Evolutionary conservation across 1,140 invertebrate genomes (phyloP), one percentile per base, ranked within the genome.

Genomic region (Drosophila ambigua): DNA sequence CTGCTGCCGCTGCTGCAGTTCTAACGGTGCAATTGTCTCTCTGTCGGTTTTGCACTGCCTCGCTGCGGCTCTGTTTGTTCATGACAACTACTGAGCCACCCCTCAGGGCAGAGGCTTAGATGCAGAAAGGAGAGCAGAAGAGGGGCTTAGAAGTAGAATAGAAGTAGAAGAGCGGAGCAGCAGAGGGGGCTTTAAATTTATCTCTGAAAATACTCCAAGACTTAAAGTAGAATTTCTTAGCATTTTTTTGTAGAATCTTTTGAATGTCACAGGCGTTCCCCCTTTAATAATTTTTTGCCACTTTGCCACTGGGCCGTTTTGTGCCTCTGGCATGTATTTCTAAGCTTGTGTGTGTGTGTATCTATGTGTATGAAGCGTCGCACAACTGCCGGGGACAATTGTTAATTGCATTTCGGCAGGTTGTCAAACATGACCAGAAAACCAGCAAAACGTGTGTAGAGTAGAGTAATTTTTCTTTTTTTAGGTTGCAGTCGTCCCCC

Each of bases 351-450:
- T 64, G 46, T 57, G 46, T 57, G 24, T 53, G 52, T 68, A 31
- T 43, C 53, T 51, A 39, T 77, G 46, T 28, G n/a, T 46, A 20
- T 43, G 55, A 28, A 45, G 52, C 73, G 39, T 57, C 59, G 1
- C 59, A 80, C 84, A 76, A 84, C 64, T 77, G 43, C 65, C 63
- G 57, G 64, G 72, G 65, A 82, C 87, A 90, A 90, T 85, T 90
- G 85, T 90, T 90, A 90, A 90, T 90, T 90, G 87, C 88, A 90
- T 90, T 90, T 90, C 62, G 78, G 78, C 69, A 77, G 35, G 78
- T 90, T 90, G 79, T 88, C 83, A 83, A 69, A 87, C 83, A 88
- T 73, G 75, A 60, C 74, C 78, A 76, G 71, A 57, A 69, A 69
- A 39, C 35, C 35, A 39, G 35, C 35, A 43, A 61, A 72, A 76